Percentiles rank a stretch among this genome's conserved stretches.
phyloP scores from a whole-genome alignment of 2,113 vertebrate genomes.

The Condylura cristata region DNA sequence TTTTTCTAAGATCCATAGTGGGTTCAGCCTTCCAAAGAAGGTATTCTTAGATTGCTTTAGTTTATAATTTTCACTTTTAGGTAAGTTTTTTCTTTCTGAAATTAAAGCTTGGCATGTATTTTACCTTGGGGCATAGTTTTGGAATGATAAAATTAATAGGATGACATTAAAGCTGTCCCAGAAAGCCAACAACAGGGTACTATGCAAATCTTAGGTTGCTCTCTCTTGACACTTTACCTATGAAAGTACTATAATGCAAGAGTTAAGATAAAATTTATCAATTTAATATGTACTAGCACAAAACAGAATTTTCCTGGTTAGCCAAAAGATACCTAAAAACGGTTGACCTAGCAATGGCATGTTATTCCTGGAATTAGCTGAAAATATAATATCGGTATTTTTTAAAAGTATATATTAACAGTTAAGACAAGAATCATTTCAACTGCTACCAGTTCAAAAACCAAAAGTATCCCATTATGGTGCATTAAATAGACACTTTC shows the following conservation, averaged over 20 bases:
- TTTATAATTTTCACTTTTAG: conserved; percentile 37
- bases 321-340: conserved; percentile 33
- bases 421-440: conserved; percentile 17
- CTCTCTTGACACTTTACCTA: background rate
- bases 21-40: background rate
- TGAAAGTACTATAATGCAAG: background rate
- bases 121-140: conserved; percentile 20
- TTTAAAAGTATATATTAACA: background rate
- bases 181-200: conserved; percentile 20
- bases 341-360: background rate
- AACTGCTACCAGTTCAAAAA: background rate
- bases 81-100: background rate
- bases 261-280: conserved; percentile 5
- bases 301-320: background rate
- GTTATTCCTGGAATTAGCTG: conserved; percentile 24
- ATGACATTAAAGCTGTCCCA: background rate
- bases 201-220: conserved; percentile 4
- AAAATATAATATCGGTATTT: conserved; percentile 26
- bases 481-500: background rate
- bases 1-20: background rate
- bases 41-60: background rate
- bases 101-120: background rate
- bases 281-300: background rate
- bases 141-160: background rate
- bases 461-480: background rate